Conservation (phyloP, 53 echinoderm and acorn worm species). For the Astropecten irregularis region DNA sequence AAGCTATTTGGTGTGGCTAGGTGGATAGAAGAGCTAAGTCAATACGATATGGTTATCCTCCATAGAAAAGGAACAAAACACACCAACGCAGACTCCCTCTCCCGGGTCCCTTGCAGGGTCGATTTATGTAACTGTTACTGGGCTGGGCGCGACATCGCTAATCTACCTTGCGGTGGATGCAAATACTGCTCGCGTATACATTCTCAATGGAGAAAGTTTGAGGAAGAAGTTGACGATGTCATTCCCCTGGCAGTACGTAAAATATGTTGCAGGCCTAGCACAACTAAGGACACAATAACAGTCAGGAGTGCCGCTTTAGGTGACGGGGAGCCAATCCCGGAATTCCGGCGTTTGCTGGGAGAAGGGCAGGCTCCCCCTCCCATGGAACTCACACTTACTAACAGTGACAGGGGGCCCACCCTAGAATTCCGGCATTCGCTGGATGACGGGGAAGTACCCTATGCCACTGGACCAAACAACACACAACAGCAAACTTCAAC, state of each 20-base stretch:
- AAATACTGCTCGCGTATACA: not conserved
- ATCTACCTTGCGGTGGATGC: not conserved
- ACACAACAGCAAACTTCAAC: too few relatives aligned
- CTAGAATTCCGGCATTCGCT: too few relatives aligned
- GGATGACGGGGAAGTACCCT: too few relatives aligned
- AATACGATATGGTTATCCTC: not conserved
- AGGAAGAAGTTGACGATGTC: slow-evolving; percentile 5
- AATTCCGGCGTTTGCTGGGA: not conserved
- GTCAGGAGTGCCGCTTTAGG: too few relatives aligned
- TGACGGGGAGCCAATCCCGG: too few relatives aligned
- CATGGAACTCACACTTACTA: too few relatives aligned
- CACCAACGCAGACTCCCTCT: not conserved
- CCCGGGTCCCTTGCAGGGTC: not conserved
- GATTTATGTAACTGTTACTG: too few relatives aligned
- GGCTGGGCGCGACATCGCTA: not conserved
- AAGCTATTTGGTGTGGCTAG: not conserved
- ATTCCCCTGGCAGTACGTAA: not conserved
- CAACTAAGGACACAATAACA: too few relatives aligned
- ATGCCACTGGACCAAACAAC: too few relatives aligned
- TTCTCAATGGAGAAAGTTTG: not conserved
- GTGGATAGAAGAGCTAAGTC: not conserved
- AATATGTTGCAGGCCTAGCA: too few relatives aligned
- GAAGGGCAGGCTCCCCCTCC: not conserved
- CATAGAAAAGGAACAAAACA: not conserved
- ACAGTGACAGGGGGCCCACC: too few relatives aligned